phyloP scores from a whole-genome alignment of 2,113 vertebrate genomes.

The Silurus meridionalis region DNA sequence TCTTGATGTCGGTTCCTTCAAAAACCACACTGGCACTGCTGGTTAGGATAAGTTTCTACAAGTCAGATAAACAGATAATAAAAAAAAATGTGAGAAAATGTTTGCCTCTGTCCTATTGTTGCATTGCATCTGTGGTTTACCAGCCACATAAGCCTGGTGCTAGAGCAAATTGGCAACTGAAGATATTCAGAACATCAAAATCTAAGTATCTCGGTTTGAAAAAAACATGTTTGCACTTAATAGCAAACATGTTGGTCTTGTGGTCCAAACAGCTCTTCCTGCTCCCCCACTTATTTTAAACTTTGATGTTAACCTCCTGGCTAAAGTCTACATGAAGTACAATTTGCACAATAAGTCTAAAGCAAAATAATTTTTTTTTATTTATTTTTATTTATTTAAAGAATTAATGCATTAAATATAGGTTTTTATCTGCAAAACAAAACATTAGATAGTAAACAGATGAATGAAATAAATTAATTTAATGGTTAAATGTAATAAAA shows the following conservation, averaged over 20 bases:
- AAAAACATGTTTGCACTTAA: not conserved
- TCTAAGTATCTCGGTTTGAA: not conserved
- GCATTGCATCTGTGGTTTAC: no score
- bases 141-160: no score
- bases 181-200: not conserved
- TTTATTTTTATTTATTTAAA: no score
- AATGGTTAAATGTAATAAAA: no score
- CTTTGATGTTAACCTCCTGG: no score
- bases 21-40: slow-evolving; percentile 97
- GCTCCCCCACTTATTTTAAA: not conserved
- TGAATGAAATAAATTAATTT: no score
- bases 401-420: not conserved
- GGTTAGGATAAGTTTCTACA: slow-evolving; percentile 90
- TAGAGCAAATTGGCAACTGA: no score
- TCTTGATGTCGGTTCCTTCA: slow-evolving; percentile 90
- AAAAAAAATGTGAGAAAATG: not conserved
- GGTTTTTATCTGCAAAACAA: not conserved
- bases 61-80: not conserved
- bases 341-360: not conserved
- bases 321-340: not conserved
- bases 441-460: no score
- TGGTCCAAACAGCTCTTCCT: not conserved
- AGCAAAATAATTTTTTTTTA: no score
- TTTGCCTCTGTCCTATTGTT: not conserved
- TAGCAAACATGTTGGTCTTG: not conserved